Percentiles rank a stretch among this genome's conserved stretches.
Evolutionary conservation across 2,888 invertebrate genomes (phyloP).

Genomic region (Lasioglossum marginatum): DNA sequence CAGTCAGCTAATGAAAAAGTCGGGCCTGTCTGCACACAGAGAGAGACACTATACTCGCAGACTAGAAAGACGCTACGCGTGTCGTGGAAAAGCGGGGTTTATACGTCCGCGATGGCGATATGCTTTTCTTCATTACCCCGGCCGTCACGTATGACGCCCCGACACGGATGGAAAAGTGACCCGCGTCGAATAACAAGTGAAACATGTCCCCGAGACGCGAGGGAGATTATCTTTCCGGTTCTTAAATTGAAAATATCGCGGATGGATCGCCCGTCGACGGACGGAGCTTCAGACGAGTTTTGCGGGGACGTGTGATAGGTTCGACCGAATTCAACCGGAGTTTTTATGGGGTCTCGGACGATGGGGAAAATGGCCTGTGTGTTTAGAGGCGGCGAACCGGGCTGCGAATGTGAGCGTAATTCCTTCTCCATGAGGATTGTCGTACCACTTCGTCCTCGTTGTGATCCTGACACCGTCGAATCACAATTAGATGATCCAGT

Average conservation of each 20-base stretch:
- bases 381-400: neutral
- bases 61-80: neutral
- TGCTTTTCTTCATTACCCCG: conserved; percentile 61
- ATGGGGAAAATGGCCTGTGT: neutral
- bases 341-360: neutral
- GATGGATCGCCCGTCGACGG: neutral
- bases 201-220: neutral
- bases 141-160: conserved; percentile 63
- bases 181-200: conserved; percentile 28
- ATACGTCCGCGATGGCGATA: conserved; percentile 57
- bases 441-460: neutral
- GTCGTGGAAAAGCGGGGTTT: neutral
- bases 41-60: neutral
- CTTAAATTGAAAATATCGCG: conserved; percentile 17
- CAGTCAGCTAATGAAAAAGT: neutral
- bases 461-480: neutral
- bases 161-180: conserved; percentile 40
- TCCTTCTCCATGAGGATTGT: neutral
- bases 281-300: neutral
- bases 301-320: neutral
- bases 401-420: neutral
- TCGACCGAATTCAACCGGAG: neutral
- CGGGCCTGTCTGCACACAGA: neutral
- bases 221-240: conserved; percentile 16
- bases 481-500: neutral